phyloP scores from a whole-genome alignment of 1,140 invertebrate genomes.

The Penaeus chinensis region DNA sequence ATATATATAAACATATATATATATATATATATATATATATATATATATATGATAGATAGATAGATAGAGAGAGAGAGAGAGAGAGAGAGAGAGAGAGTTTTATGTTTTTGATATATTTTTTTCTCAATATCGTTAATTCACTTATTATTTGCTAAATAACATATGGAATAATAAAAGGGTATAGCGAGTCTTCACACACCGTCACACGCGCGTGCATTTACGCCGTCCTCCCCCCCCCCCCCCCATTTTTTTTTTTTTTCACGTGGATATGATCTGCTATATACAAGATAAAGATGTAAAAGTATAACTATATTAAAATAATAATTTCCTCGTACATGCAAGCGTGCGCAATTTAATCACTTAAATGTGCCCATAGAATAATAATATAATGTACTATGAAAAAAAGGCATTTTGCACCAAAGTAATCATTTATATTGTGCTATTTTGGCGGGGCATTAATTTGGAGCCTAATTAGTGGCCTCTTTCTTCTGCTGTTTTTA shows the following conservation, averaged over 20 bases:
- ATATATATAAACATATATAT: not conserved
- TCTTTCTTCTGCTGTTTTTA: too few relatives aligned
- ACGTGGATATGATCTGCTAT: not conserved
- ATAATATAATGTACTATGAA: too few relatives aligned
- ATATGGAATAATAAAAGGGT: too few relatives aligned
- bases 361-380: too few relatives aligned
- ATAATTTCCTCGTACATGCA: not conserved
- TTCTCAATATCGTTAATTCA: too few relatives aligned
- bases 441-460: too few relatives aligned
- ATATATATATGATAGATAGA: not conserved
- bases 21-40: slow-evolving; percentile 18
- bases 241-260: not conserved
- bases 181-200: not conserved
- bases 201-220: not conserved
- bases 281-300: not conserved
- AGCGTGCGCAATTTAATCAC: too few relatives aligned
- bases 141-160: too few relatives aligned
- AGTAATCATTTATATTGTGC: too few relatives aligned
- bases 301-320: not conserved
- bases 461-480: too few relatives aligned
- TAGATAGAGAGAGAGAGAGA: not conserved
- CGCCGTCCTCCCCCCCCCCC: not conserved
- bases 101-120: not conserved
- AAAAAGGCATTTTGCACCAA: too few relatives aligned
- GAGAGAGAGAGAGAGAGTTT: not conserved